Base-by-base conservation (phyloP, 2,113 vertebrate genomes). In the Columba janthina region DNA sequence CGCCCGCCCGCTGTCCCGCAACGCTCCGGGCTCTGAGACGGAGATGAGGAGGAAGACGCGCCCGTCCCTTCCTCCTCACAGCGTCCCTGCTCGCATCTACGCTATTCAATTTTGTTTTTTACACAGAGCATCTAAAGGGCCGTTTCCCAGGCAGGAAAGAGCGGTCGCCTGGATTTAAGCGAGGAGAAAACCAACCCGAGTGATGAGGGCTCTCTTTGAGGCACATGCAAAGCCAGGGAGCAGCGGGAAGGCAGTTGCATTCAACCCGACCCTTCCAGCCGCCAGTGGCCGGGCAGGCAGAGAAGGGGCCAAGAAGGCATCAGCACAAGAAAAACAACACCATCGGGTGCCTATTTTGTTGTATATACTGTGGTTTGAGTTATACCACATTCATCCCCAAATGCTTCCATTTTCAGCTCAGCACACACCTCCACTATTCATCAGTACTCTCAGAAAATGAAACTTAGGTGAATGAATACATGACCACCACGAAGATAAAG, bases 151-250 rank as follows among this genome's bases (percentile, higher is more conserved):
- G 71, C 54, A 61, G 54, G 34, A 22, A 2, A 9, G 38, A 36
- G 51, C 0, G 32, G 16, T 2, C 28, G 12, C 0, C 31, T 1
- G 60, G 32, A 19, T 14, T 21, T 7, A 21, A 28, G 31, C 0
- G 15, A 28, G 21, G 1, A 34, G 65, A 26, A 31, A 12, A 28
- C 26, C 26, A 56, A 12, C 22, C 25, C 32, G 5, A 2, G 36
- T 1, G 40, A 12, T 3, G 4, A 26, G 29, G 50, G 66, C 26
- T n/a, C 16, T 4, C 9, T 5, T 32, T 1, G 18, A 24, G 48
- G 40, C 61, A 66, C 46, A 11, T 2, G 56, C 56, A 25, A 16
- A 8, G 6, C 12, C 76, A 5, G 21, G 26, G 51, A 61, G 64
- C 36, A 1, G 40, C 0, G 14, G 72, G 29, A 29, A 46, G 34